These are phyloP conservation scores for Orthonevra nobilis DNA, from an alignment of 2,888 invertebrate species.

Conservation along the genomic window DNA sequence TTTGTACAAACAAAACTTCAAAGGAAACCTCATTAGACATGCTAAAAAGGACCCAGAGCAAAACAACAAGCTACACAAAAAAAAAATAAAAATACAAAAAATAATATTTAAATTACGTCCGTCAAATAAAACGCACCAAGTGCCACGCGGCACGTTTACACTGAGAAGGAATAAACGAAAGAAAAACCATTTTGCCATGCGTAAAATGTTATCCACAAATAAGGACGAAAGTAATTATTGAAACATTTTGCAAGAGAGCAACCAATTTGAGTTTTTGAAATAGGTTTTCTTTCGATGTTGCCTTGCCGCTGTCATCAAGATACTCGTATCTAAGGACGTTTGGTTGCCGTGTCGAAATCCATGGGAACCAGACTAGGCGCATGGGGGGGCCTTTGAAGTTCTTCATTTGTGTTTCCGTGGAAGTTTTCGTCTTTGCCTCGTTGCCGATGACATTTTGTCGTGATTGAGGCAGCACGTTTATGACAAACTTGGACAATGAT, in stretches of 20 bases:
- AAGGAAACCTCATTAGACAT: slow-evolving; percentile 68
- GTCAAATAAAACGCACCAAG: slow-evolving; percentile 45
- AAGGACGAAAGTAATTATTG: slow-evolving; percentile 62
- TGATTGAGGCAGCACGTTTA: too few species aligned
- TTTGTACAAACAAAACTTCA: slow-evolving; percentile 48
- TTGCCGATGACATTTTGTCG: background rate
- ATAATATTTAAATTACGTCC: slow-evolving; percentile 64
- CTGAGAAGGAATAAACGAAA: background rate
- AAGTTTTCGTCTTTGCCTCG: slow-evolving; percentile 6
- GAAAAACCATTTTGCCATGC: slow-evolving; percentile 57
- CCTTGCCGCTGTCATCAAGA: too few species aligned
- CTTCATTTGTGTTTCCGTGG: slow-evolving; percentile 17
- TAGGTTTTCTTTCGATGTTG: slow-evolving; percentile 1
- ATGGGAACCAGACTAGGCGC: slow-evolving; percentile 31
- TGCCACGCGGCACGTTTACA: background rate
- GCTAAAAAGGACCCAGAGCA: slow-evolving; percentile 48
- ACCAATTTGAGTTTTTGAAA: slow-evolving; percentile 44
- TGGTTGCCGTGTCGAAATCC: too few species aligned
- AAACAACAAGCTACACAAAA: background rate
- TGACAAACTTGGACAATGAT: too few species aligned
- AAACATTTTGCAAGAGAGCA: slow-evolving; percentile 53
- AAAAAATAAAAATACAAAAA: slow-evolving; percentile 15
- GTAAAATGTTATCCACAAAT: slow-evolving; percentile 59
- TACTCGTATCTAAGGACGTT: too few species aligned
- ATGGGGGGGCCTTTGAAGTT: too few species aligned